Base-by-base conservation (phyloP, 2,797 vertebrate species). In the Sebastolobus alascanus region DNA sequence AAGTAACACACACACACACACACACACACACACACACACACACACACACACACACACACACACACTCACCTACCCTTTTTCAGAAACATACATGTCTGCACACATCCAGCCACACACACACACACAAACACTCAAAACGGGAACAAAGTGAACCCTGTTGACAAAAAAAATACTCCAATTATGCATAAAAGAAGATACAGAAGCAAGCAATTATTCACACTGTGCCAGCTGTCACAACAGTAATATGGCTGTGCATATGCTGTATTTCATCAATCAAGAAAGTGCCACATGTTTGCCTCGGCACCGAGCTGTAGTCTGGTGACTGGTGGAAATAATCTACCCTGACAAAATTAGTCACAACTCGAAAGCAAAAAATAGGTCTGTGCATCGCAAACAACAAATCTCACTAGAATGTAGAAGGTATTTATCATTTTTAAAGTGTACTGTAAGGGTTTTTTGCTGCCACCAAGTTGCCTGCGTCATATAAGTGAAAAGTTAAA, bases 141-240 rank as follows among this genome's bases (percentile, higher is more conserved):
- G 35, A 25, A 58, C 37, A 56, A 77, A 75, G 75, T 82, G 80
- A 85, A 88, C 79, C 38, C 67, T 75, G 82, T 78, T 90, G 84
- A 89, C 78, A 88, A 89, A 84, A 76, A 46, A 89, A 90, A 84
- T 75, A 60, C 75, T 81, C 75, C 80, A 90, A 90, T 93, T 92
- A 90, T 85, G 80, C 83, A 83, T 81, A 86, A 90, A 89, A 86
- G 79, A 83, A 86, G 68, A 87, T 82, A 74, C 82, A 86, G 77
- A 77, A 65, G 68, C 67, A 77, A 71, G 75, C 85, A 93, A 93
- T 93, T 92, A 94, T 83, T 93, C 84, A 92, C 85, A 91, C 80
- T 74, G 83, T 84, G 82, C 82, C 84, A 90, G 85, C 85, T 93
- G 92, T 90, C 92, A 90, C 87, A 81, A 81, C 83, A 73, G 81